A percentile compares a stretch with the other conserved stretches of the same genome.
Evolutionary conservation across 2,888 invertebrate species (phyloP).

Genomic region (Tenodera sinensis): DNA sequence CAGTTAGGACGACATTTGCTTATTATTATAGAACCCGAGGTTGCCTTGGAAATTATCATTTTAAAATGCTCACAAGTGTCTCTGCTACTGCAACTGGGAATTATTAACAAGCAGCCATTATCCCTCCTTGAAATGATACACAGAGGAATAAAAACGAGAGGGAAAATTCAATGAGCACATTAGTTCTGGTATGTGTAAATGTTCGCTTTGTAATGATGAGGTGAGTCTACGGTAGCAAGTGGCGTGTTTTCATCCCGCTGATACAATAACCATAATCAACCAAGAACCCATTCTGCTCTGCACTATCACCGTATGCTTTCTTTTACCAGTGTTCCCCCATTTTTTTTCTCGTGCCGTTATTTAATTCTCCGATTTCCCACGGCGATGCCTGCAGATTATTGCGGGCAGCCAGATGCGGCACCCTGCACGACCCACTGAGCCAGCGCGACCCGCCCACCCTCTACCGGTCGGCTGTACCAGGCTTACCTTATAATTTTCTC

Average conservation of each 20-base stretch:
- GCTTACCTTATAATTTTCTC: constrained; percentile 28
- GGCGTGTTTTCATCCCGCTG: constrained; percentile 15
- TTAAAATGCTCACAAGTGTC: constrained; percentile 7
- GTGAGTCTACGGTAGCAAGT: constrained; percentile 25
- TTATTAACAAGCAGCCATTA: background rate
- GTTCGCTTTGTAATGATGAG: constrained; percentile 1
- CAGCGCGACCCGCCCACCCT: constrained; percentile 18
- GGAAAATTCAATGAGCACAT: constrained; percentile 5
- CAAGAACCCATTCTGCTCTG: background rate
- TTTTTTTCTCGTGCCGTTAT: constrained; percentile 3
- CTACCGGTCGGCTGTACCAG: constrained; percentile 8
- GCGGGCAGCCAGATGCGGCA: constrained; percentile 8
- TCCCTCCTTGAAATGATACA: background rate
- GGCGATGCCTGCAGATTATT: constrained; percentile 7
- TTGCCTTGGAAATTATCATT: background rate
- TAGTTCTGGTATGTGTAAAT: constrained; percentile 18
- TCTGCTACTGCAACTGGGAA: background rate
- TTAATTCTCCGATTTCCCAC: constrained; percentile 17
- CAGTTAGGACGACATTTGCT: background rate
- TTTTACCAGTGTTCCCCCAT: background rate
- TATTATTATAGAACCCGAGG: background rate
- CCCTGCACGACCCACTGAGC: constrained; percentile 1
- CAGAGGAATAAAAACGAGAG: background rate
- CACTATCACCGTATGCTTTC: background rate
- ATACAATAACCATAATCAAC: constrained; percentile 30